These are phyloP conservation scores for Aphelinus certus DNA, from an alignment of 1,140 invertebrate species.

Conservation along the genomic window DNA sequence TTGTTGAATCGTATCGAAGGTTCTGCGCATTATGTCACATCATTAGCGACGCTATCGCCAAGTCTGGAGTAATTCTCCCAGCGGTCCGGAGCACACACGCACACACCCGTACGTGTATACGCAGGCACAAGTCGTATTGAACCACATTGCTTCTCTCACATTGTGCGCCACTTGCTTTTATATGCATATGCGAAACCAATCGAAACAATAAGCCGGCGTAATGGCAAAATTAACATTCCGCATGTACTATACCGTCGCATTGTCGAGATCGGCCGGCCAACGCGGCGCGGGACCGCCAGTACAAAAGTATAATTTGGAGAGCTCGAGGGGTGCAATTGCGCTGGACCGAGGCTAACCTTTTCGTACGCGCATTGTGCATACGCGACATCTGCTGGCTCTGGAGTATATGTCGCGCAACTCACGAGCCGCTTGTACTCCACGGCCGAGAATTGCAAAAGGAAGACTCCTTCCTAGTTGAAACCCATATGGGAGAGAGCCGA, in stretches of 20 bases:
- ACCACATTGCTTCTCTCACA: not conserved
- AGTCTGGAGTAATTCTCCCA: too few species aligned
- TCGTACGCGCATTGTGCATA: not conserved
- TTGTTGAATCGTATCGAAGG: too few species aligned
- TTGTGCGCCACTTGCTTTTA: not conserved
- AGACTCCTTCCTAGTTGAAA: constrained; percentile 2
- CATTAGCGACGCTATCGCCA: too few species aligned
- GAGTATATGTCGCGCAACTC: not conserved
- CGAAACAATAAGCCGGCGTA: not conserved
- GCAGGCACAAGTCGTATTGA: too few species aligned
- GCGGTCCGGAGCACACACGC: too few species aligned
- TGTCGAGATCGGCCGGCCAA: not conserved
- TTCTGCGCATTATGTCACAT: too few species aligned
- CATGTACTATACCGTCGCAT: not conserved
- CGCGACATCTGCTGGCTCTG: constrained; percentile 19
- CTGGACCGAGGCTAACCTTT: constrained; percentile 16
- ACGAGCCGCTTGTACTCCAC: not conserved
- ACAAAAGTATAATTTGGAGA: too few species aligned
- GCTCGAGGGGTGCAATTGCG: too few species aligned
- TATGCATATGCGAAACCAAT: not conserved
- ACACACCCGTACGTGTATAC: too few species aligned
- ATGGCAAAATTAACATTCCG: constrained; percentile 4
- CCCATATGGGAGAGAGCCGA: not conserved
- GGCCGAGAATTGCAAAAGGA: constrained; percentile 11
- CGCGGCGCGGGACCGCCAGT: too few species aligned